Percentiles rank a stretch among this genome's conserved stretches.
These are phyloP conservation scores for Chionodraco myersi DNA, from an alignment of 2,113 vertebrate genomes.

Conservation along the genomic window DNA sequence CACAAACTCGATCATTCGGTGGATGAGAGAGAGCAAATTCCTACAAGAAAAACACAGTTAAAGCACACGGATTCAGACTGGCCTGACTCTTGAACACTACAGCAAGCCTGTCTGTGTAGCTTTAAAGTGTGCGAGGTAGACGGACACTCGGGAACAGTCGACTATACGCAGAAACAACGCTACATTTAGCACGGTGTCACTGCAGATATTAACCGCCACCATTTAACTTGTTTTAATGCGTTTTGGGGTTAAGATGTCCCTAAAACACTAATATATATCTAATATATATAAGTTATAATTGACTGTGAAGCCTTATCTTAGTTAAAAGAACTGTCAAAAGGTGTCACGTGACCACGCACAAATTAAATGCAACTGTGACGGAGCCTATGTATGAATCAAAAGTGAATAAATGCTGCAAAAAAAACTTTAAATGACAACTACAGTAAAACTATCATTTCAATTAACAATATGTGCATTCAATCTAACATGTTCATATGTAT, in stretches of 20 bases:
- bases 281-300: too few species aligned
- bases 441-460: constrained; percentile 2
- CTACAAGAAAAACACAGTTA: constrained; percentile 99
- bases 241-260: too few species aligned
- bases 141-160: constrained; percentile 32
- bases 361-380: constrained; percentile 49
- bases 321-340: constrained; percentile 19
- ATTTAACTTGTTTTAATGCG: too few species aligned
- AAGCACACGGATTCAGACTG: constrained; percentile 97
- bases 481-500: neutral
- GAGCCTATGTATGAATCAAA: constrained; percentile 35
- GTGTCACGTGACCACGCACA: constrained; percentile 56
- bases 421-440: constrained; percentile 33
- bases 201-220: neutral
- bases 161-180: neutral
- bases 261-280: neutral
- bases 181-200: neutral
- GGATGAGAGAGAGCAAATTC: constrained; percentile 99
- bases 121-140: constrained; percentile 57
- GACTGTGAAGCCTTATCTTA: too few species aligned
- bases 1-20: constrained; percentile 99
- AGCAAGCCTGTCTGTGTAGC: constrained; percentile 41
- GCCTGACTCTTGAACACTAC: constrained; percentile 58
- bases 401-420: constrained; percentile 31
- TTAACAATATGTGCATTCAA: too few species aligned